These are phyloP conservation scores for Phymastichus coffea DNA, from an alignment of 1,140 invertebrate genomes.

Conservation along the genomic window DNA sequence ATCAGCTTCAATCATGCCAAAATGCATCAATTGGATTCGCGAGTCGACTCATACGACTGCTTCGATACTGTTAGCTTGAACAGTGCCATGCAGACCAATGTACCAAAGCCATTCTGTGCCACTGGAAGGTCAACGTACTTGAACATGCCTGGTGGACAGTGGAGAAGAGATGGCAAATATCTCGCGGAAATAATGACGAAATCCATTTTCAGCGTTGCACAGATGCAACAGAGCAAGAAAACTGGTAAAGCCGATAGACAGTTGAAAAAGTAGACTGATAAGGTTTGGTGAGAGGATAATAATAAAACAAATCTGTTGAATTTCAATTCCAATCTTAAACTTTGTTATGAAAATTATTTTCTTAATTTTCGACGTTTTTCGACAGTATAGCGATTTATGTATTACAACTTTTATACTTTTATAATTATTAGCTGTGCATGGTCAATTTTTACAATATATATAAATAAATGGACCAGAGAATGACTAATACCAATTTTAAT, in stretches of 20 bases:
- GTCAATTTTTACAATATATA: too few species aligned
- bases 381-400: too few species aligned
- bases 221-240: neutral
- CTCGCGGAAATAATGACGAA: slow-evolving; percentile 66
- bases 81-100: slow-evolving; percentile 73
- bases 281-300: too few species aligned
- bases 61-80: slow-evolving; percentile 66
- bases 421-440: too few species aligned
- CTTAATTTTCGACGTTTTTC: too few species aligned
- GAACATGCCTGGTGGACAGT: slow-evolving; percentile 73
- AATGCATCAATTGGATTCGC: slow-evolving; percentile 48
- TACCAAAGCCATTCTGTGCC: slow-evolving; percentile 67
- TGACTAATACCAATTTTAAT: too few species aligned
- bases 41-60: slow-evolving; percentile 69
- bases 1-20: neutral
- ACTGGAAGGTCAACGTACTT: slow-evolving; percentile 62
- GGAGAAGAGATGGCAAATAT: slow-evolving; percentile 68
- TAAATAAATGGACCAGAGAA: too few species aligned
- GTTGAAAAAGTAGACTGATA: too few species aligned
- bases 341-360: too few species aligned
- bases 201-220: slow-evolving; percentile 55
- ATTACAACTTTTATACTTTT: too few species aligned
- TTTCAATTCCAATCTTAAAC: too few species aligned
- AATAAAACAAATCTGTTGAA: too few species aligned
- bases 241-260: slow-evolving; percentile 12